Base-by-base conservation (phyloP, 2,113 vertebrate genomes). In the Alaudala cheleensis region DNA sequence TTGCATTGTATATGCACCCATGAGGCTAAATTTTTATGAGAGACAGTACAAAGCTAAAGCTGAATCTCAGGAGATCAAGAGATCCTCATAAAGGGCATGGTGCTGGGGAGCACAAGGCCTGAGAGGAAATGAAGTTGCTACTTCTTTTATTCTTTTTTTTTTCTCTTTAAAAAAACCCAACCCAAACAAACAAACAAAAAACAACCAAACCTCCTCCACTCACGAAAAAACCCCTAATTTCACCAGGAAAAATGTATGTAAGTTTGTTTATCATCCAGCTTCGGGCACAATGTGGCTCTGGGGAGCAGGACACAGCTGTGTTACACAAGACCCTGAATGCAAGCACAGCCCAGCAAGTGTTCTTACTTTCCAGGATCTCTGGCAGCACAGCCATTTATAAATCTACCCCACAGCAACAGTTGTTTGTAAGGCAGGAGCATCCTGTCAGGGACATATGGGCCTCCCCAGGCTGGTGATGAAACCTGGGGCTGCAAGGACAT, bases 1-100 rank as follows among this genome's bases (percentile, higher is more conserved):
- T n/a, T 67, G 28, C 13, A 51, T 21, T 9, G 5, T 0, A 0
- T 10, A 23, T 24, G 4, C 15, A 6, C 8, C 37, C 14, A 42
- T 57, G 37, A 61, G 11, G 5, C 37, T 53, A 33, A 14, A 25
- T 31, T 56, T 88, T 49, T 34, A 26, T 26, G 33, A 18, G 14
- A 64, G 73, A 45, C 16, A 16, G 28, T 5, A 12, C 53, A 90
- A 90, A 92, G 9, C 8, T 57, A 34, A 87, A 79, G 79, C 14
- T 80, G 47, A 73, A 45, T 73, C 42, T 42, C 39, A 26, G 11
- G 31, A 65, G 20, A 47, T 42, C 39, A 26, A 11, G 31, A 65
- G 20, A 47, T 28, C 5, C 2, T 71, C 20, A 21, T 19, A 58
- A 39, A 33, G 16, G 18, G 5, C 9, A 16, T 21, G 12, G 13